Conservation (phyloP, 2,888 invertebrate genomes). For the Caenorhabditis angaria region DNA sequence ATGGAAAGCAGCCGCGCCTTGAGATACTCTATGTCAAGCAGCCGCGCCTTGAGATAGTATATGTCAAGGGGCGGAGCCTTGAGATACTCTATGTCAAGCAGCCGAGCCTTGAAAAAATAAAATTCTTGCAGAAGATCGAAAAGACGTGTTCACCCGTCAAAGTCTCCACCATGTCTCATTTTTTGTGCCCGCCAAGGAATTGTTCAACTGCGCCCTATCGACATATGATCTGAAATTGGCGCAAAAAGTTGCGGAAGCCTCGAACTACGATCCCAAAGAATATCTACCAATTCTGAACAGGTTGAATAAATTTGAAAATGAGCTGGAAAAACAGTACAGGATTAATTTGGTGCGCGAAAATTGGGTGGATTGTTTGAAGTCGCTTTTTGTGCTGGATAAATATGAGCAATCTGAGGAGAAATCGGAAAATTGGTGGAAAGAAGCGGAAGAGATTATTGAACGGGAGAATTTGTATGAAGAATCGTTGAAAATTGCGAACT, state of each 20-base stretch:
- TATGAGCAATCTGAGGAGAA: slow-evolving; percentile 6
- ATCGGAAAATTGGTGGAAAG: slow-evolving; percentile 25
- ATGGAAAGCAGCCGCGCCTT: too few relatives aligned
- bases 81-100: too few relatives aligned
- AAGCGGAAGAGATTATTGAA: slow-evolving; percentile 29
- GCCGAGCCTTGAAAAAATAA: neutral
- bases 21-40: too few relatives aligned
- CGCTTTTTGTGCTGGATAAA: slow-evolving; percentile 27
- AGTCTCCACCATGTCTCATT: slow-evolving; percentile 62
- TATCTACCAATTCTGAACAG: slow-evolving; percentile 61
- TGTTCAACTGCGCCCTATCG: slow-evolving; percentile 62
- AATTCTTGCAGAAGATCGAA: slow-evolving; percentile 22
- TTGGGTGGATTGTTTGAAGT: slow-evolving; percentile 48
- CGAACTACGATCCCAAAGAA: slow-evolving; percentile 61
- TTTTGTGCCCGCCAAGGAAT: slow-evolving; percentile 56
- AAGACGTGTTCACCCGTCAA: slow-evolving; percentile 43
- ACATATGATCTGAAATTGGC: slow-evolving; percentile 65
- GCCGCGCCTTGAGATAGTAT: too few relatives aligned
- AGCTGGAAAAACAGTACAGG: slow-evolving; percentile 52
- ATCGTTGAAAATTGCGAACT: slow-evolving; percentile 18
- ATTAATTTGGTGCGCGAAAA: slow-evolving; percentile 60
- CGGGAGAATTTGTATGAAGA: slow-evolving; percentile 20
- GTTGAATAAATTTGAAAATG: slow-evolving; percentile 44
- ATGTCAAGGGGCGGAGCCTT: too few relatives aligned
- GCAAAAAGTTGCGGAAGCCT: slow-evolving; percentile 54